These are phyloP conservation scores for Spongilla lacustris DNA, from an alignment of 37 sponge, comb jelly and placozoan species.

Conservation along the genomic window DNA sequence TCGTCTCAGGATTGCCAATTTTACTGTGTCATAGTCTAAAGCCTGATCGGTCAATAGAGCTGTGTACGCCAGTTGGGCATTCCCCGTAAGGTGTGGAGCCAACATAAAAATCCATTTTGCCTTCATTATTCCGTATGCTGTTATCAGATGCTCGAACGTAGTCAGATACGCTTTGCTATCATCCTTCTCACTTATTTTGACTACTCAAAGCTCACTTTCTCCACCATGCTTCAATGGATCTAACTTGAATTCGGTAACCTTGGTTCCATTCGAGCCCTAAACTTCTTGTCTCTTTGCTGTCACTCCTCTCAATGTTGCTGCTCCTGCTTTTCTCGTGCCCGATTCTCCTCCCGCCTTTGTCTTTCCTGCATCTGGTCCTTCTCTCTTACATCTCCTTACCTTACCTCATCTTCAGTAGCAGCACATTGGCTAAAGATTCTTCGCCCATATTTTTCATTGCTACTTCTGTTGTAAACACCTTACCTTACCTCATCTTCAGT, in stretches of 20 bases:
- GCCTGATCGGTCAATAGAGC: too few species aligned
- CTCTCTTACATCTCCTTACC: background rate
- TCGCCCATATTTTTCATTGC: background rate
- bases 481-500: background rate
- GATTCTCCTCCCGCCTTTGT: background rate
- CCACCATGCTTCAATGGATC: background rate
- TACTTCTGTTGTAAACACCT: background rate
- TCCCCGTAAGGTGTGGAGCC: constrained; percentile 43
- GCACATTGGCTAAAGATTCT: background rate
- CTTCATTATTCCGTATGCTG: constrained; percentile 12
- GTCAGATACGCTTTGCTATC: constrained; percentile 39
- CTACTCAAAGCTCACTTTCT: background rate
- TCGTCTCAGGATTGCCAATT: too few species aligned
- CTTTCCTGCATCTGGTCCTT: background rate
- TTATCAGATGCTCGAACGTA: constrained; percentile 31
- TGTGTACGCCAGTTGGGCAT: constrained; percentile 44
- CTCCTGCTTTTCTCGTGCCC: background rate
- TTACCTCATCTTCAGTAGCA: background rate
- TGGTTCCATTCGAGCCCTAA: background rate
- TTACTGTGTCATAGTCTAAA: too few species aligned
- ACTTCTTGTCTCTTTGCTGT: background rate
- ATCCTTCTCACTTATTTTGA: constrained; percentile 18
- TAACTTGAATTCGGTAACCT: background rate
- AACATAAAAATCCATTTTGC: constrained; percentile 13
- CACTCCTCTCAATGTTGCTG: background rate